Percentiles rank a stretch among this genome's conserved stretches.
Evolutionary conservation across 1,140 invertebrate genomes (phyloP).

Genomic region (Meteorus sp.): DNA sequence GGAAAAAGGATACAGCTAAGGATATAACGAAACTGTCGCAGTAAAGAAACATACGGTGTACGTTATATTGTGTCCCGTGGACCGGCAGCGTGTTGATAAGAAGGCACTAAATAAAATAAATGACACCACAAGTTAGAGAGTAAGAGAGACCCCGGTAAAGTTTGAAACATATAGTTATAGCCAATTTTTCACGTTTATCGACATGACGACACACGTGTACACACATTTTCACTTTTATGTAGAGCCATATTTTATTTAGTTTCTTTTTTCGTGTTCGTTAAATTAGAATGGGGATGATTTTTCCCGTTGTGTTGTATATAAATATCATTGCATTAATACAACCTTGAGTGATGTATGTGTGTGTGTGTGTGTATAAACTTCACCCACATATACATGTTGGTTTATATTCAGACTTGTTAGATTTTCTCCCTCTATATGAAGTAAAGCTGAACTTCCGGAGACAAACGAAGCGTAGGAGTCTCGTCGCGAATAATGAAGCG

Average conservation of each 20-base stretch:
- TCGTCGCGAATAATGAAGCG: slow-evolving; percentile 59
- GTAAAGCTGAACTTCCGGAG: slow-evolving; percentile 57
- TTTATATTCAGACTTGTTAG: slow-evolving; percentile 30
- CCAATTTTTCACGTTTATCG: background rate
- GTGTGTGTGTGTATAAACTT: slow-evolving; percentile 24
- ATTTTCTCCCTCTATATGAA: slow-evolving; percentile 27
- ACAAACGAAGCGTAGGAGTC: slow-evolving; percentile 58
- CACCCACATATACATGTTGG: slow-evolving; percentile 24
- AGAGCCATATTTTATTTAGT: too few species aligned
- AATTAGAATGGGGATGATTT: background rate
- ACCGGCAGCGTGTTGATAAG: slow-evolving; percentile 53
- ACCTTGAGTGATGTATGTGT: slow-evolving; percentile 25
- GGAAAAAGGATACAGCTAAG: too few species aligned
- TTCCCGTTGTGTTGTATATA: background rate
- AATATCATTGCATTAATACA: slow-evolving; percentile 55
- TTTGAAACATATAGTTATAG: background rate
- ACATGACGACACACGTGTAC: too few species aligned
- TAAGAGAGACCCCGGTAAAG: slow-evolving; percentile 5
- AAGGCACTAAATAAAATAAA: slow-evolving; percentile 52
- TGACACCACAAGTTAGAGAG: slow-evolving; percentile 1
- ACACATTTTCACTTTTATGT: background rate
- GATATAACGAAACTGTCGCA: too few species aligned
- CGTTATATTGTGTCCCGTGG: slow-evolving; percentile 52
- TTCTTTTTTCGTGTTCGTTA: too few species aligned
- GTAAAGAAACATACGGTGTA: too few species aligned